phyloP scores from a whole-genome alignment of 1,140 invertebrate species.

The Xylocopa sonorina region DNA sequence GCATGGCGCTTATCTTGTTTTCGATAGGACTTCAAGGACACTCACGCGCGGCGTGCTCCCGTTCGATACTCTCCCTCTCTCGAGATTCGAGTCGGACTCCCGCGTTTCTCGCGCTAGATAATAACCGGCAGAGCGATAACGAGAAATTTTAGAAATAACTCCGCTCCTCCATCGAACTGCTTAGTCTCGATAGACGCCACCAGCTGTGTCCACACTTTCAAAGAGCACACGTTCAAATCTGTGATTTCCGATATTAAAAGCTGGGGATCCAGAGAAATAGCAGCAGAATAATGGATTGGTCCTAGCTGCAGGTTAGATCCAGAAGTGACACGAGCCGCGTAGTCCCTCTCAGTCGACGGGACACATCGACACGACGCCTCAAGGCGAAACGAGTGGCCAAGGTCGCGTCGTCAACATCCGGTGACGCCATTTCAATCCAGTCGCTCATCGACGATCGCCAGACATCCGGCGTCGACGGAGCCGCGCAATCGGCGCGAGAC shows the following conservation, averaged over 20 bases:
- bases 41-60: background rate
- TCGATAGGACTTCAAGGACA: conserved; percentile 31
- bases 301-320: too few relatives aligned
- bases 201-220: too few relatives aligned
- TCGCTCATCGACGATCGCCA: background rate
- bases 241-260: too few relatives aligned
- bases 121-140: too few relatives aligned
- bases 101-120: background rate
- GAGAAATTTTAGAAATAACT: background rate
- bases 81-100: background rate
- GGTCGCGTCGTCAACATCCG: conserved; percentile 52
- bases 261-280: too few relatives aligned
- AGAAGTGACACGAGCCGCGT: conserved; percentile 23
- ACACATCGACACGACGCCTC: conserved; percentile 38
- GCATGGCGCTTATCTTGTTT: conserved; percentile 39
- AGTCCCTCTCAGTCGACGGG: conserved; percentile 1
- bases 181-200: too few relatives aligned
- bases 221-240: too few relatives aligned
- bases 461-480: background rate
- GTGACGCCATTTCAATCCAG: conserved; percentile 36
- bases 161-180: too few relatives aligned
- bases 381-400: conserved; percentile 24
- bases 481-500: background rate
- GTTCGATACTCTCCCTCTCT: background rate
- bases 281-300: background rate